Evolutionary conservation across 2,113 vertebrate species (phyloP).

Genomic region (Ochotona princeps): DNA sequence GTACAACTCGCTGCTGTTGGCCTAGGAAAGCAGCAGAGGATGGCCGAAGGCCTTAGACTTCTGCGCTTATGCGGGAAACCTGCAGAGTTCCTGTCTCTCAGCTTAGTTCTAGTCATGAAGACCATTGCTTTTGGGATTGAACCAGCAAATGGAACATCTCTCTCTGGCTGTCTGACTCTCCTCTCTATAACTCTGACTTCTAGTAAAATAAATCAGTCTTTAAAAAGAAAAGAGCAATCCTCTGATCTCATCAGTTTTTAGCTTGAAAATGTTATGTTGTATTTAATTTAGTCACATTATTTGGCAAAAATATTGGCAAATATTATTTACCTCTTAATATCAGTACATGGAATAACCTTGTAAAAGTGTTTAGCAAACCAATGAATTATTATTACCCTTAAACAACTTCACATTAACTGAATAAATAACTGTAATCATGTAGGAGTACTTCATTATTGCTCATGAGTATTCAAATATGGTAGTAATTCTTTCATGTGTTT

Average conservation of each 20-base stretch:
- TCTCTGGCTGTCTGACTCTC: too few species aligned
- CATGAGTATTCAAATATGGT: neutral
- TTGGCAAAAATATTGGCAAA: neutral
- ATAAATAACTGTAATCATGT: neutral
- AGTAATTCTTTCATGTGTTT: neutral
- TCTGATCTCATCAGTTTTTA: neutral
- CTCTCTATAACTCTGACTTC: too few species aligned
- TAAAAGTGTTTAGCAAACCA: neutral
- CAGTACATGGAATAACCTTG: neutral
- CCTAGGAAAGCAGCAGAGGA: too few species aligned
- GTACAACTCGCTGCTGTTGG: too few species aligned
- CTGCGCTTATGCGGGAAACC: too few species aligned
- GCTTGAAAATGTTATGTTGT: neutral
- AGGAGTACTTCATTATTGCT: neutral
- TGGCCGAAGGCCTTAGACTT: too few species aligned
- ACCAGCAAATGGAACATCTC: too few species aligned
- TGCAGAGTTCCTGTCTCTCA: too few species aligned
- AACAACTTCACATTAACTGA: neutral
- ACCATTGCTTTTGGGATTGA: too few species aligned
- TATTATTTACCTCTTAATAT: neutral
- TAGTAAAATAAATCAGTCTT: too few species aligned
- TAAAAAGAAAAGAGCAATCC: too few species aligned
- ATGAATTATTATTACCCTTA: neutral
- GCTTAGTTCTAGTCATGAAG: too few species aligned
- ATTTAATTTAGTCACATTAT: neutral